Evolutionary conservation across 1,140 invertebrate genomes (phyloP), one percentile per base, ranked within the genome.

Genomic region (Bombus consobrinus): DNA sequence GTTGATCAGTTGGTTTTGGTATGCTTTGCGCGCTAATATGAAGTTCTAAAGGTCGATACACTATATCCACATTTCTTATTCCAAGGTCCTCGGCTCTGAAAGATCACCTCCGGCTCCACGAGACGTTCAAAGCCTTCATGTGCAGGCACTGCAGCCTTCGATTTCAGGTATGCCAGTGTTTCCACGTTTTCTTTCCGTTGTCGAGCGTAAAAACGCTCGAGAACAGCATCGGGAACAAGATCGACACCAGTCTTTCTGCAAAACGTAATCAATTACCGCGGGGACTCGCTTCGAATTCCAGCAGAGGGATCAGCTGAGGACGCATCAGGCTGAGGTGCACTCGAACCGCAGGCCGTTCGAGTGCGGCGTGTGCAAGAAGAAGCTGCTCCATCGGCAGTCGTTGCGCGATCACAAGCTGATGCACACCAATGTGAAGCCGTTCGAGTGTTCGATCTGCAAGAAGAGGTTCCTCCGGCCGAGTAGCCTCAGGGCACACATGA

Each of bases 391-490:
- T 64, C 68, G 85, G 3, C 85, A 85, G 57, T 88, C 69, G 43
- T 34, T 88, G 47, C 86, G 83, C 59, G 71, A 88, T 62, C 88
- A 83, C 53, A 83, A 86, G 28, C 72, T 86, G 72, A 90, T 82
- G 79, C 86, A 89, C 76, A 87, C 78, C 3, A 87, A 89, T 47
- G 59, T 87, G 82, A 90, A 90, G 18, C 82, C 73, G 68, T 90
- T 85, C 76, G 86, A 90, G 39, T 89, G 86, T 41, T 34, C 87
- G 3, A 86, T 90, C 41, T 88, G 88, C 86, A 90, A 90, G 83
- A 81, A 85, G 68, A 68, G 88, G 15, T 90, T 90, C 66, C 68
- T 83, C 15, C 69, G 83, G 5, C 43, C 71, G 34, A 88, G 80
- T 22, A 90, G 88, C n/a, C 86, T 90, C 1, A 71, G 89, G 39